These are phyloP conservation scores for Gymnocheta viridis DNA, from an alignment of 2,888 invertebrate genomes.

Conservation along the genomic window DNA sequence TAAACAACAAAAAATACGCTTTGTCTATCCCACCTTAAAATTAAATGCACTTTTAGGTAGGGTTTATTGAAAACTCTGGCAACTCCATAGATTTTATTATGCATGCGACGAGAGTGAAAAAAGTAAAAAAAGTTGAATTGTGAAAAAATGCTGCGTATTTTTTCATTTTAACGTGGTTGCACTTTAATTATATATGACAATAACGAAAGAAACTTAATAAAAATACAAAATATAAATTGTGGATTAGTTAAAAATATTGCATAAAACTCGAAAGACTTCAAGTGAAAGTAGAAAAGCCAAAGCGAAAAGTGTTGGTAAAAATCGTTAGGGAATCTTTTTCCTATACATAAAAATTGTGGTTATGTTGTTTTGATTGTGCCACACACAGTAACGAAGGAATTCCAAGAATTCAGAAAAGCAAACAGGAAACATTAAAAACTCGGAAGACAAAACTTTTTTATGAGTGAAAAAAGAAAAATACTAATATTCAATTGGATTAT, in stretches of 20 bases:
- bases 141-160: slow-evolving; percentile 76
- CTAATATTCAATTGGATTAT: slow-evolving; percentile 13
- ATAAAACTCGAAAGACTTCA: not conserved
- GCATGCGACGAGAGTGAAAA: slow-evolving; percentile 60
- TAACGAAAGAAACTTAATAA: slow-evolving; percentile 12
- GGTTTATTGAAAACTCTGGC: slow-evolving; percentile 45
- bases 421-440: slow-evolving; percentile 7
- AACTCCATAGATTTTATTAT: slow-evolving; percentile 49
- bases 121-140: slow-evolving; percentile 73
- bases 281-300: slow-evolving; percentile 27
- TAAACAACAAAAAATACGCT: no score
- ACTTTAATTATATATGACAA: slow-evolving; percentile 45
- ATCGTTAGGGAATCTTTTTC: slow-evolving; percentile 42
- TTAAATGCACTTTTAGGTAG: not conserved
- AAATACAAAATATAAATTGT: slow-evolving; percentile 7
- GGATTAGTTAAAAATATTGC: not conserved
- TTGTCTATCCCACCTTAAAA: not conserved
- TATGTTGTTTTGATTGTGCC: slow-evolving; percentile 66
- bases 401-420: slow-evolving; percentile 53
- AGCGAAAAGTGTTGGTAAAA: slow-evolving; percentile 51
- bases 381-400: slow-evolving; percentile 30
- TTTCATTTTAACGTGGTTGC: slow-evolving; percentile 74
- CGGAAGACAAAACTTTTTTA: not conserved
- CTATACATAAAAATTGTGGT: slow-evolving; percentile 62
- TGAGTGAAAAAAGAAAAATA: slow-evolving; percentile 3